Evolutionary conservation across 37 sponge, comb jelly and placozoan species (phyloP).

Genomic region (Aphrocallistes beatrix): DNA sequence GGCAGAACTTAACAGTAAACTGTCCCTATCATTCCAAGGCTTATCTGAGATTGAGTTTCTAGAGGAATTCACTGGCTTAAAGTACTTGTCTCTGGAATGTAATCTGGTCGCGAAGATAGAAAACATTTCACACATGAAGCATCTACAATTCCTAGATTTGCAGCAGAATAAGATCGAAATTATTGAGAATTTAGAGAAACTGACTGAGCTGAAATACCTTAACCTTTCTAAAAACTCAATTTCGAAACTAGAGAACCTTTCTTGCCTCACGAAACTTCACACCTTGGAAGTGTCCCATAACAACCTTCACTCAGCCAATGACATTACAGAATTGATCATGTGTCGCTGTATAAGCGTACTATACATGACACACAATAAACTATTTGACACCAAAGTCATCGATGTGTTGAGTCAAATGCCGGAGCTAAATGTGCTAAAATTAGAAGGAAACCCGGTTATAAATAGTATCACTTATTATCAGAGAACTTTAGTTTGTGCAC

Average conservation of each 20-base stretch:
- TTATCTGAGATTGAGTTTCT: slow-evolving; percentile 84
- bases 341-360: slow-evolving; percentile 70
- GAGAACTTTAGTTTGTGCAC: slow-evolving; percentile 52
- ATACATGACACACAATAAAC: slow-evolving; percentile 76
- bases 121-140: slow-evolving; percentile 63
- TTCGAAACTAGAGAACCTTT: slow-evolving; percentile 22
- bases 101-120: slow-evolving; percentile 78
- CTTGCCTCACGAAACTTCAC: slow-evolving; percentile 55
- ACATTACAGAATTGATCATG: slow-evolving; percentile 53
- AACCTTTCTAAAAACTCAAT: slow-evolving; percentile 78
- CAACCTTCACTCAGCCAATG: slow-evolving; percentile 49
- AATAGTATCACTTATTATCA: slow-evolving; percentile 70
- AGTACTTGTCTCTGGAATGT: slow-evolving; percentile 82
- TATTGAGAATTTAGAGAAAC: slow-evolving; percentile 74
- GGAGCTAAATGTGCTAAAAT: slow-evolving; percentile 71
- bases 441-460: slow-evolving; percentile 81
- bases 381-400: slow-evolving; percentile 60
- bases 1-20: slow-evolving; percentile 83
- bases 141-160: slow-evolving; percentile 73
- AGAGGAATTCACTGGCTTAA: slow-evolving; percentile 88
- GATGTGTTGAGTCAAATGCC: slow-evolving; percentile 67
- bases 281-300: slow-evolving; percentile 81
- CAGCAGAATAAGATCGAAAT: slow-evolving; percentile 77
- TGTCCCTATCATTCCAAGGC: slow-evolving; percentile 92
- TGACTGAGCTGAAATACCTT: slow-evolving; percentile 69